Conservation (phyloP, 2,888 invertebrate genomes). For the Lycophotia porphyrea region DNA sequence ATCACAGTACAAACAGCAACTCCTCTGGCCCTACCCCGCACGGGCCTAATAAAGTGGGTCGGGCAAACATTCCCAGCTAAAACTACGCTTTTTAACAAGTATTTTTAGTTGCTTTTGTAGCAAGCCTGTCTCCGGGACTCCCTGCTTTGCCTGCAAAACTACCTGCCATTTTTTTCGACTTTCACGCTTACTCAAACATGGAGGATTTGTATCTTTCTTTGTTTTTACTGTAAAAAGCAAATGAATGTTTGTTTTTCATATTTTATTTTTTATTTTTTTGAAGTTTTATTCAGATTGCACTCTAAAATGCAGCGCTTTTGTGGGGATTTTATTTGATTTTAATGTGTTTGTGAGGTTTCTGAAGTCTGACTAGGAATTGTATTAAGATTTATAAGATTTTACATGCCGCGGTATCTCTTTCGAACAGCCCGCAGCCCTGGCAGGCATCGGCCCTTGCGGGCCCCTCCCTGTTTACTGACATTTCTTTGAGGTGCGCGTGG, state of each 20-base stretch:
- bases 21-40: conserved; percentile 71
- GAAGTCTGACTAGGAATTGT: background rate
- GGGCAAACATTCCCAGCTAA: conserved; percentile 84
- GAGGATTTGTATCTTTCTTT: conserved; percentile 70
- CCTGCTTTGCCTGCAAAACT: conserved; percentile 68
- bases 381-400: too few species aligned
- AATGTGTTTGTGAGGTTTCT: background rate
- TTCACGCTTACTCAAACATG: conserved; percentile 74
- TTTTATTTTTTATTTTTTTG: conserved; percentile 9
- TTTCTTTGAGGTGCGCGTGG: too few species aligned
- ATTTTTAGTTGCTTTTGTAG: conserved; percentile 85
- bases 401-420: too few species aligned
- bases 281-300: conserved; percentile 19
- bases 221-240: conserved; percentile 56
- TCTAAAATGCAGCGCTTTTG: conserved; percentile 21
- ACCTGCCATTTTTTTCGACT: conserved; percentile 68
- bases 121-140: conserved; percentile 75
- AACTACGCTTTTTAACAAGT: conserved; percentile 87
- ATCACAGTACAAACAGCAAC: conserved; percentile 33
- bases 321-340: background rate
- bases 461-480: too few species aligned
- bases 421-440: too few species aligned
- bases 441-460: too few species aligned
- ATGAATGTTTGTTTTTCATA: conserved; percentile 54
- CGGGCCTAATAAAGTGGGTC: conserved; percentile 87